Evolutionary conservation across 2,888 invertebrate genomes (phyloP).

Genomic region (Dascillus cervinus): DNA sequence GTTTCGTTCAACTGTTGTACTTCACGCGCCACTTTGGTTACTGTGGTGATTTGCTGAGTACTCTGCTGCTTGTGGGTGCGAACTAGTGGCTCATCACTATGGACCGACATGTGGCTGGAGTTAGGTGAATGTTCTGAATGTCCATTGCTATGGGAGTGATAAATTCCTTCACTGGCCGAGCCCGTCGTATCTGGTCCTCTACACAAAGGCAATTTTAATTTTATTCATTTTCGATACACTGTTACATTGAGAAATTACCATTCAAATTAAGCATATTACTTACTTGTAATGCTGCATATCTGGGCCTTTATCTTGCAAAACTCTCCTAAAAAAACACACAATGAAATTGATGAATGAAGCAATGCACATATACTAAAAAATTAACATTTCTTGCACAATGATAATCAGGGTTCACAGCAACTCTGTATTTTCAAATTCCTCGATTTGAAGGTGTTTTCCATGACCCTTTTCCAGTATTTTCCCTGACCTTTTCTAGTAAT

Average conservation of each 20-base stretch:
- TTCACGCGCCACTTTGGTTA: constrained; percentile 62
- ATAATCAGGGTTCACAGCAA: too few relatives aligned
- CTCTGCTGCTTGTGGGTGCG: constrained; percentile 61
- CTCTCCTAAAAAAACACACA: constrained; percentile 49
- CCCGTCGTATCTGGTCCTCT: constrained; percentile 17
- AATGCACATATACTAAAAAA: constrained; percentile 4
- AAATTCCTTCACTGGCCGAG: constrained; percentile 31
- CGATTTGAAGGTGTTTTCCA: too few relatives aligned
- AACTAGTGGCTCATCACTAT: constrained; percentile 48
- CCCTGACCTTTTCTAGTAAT: too few relatives aligned
- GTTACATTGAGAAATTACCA: too few relatives aligned
- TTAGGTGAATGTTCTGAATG: constrained; percentile 58
- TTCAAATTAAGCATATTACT: too few relatives aligned
- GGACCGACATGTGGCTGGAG: constrained; percentile 47
- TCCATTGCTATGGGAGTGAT: constrained; percentile 53
- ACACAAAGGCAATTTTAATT: too few relatives aligned
- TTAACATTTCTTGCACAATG: constrained; percentile 1
- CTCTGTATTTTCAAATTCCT: too few relatives aligned
- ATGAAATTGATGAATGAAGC: constrained; percentile 30
- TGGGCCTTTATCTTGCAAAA: constrained; percentile 54
- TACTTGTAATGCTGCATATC: constrained; percentile 61
- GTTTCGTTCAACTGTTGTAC: constrained; percentile 52
- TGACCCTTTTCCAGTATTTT: too few relatives aligned
- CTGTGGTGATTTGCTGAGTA: constrained; percentile 63
- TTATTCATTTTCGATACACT: too few relatives aligned